A percentile compares a stretch with the other conserved stretches of the same genome.
These are phyloP conservation scores for Tetraodon nigroviridis DNA, from an alignment of 2,113 vertebrate genomes.

Conservation along the genomic window DNA sequence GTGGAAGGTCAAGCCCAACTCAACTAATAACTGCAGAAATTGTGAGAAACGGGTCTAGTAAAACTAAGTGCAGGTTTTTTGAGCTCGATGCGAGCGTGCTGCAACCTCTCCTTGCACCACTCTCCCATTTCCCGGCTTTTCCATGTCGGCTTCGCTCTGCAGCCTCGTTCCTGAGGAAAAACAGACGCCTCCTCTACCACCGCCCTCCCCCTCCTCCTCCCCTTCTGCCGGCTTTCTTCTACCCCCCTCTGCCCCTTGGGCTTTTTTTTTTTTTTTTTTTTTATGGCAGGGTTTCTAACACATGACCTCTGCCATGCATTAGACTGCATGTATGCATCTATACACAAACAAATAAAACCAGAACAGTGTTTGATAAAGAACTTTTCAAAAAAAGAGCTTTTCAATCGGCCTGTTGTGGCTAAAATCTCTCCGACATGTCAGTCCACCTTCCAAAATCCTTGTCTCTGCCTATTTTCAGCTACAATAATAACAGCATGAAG, in stretches of 20 bases:
- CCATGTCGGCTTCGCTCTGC: conserved; percentile 68
- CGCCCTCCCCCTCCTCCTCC: conserved; percentile 32
- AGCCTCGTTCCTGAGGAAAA: conserved; percentile 73
- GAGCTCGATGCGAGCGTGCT: conserved; percentile 26
- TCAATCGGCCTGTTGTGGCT: background rate
- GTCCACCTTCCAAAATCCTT: conserved; percentile 18
- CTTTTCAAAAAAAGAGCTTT: conserved; percentile 8
- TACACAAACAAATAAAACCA: conserved; percentile 33
- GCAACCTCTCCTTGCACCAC: conserved; percentile 44
- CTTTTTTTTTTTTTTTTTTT: conserved; percentile 58
- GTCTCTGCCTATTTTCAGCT: conserved; percentile 20
- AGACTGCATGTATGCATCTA: conserved; percentile 50
- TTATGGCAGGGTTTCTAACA: conserved; percentile 68
- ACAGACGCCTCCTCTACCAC: conserved; percentile 64
- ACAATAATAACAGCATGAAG: conserved; percentile 43
- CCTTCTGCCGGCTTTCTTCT: conserved; percentile 45
- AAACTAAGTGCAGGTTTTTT: conserved; percentile 17
- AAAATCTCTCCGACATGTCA: conserved; percentile 2
- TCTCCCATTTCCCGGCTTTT: conserved; percentile 73
- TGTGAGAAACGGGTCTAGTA: background rate
- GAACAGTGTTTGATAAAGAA: conserved; percentile 14
- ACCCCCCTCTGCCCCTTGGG: conserved; percentile 46
- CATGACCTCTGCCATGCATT: conserved; percentile 69
- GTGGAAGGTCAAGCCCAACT: background rate
- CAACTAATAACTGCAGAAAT: background rate